Evolutionary conservation across 2,797 vertebrate species (phyloP).

Genomic region (Harpagifer antarcticus): DNA sequence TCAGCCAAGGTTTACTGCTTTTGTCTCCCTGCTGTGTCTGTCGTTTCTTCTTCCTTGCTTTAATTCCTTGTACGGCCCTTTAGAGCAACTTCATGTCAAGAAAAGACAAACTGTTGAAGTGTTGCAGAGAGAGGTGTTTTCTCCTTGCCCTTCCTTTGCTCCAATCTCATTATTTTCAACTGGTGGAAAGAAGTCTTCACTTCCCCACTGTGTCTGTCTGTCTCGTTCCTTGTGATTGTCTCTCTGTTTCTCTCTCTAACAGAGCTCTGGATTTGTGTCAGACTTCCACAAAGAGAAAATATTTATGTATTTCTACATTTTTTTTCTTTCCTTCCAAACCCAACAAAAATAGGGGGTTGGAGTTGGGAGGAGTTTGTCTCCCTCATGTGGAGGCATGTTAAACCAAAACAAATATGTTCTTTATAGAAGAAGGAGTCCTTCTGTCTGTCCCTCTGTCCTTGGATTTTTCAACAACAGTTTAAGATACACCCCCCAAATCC

Average conservation of each 20-base stretch:
- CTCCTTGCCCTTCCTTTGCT: constrained; percentile 34
- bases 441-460: too few species aligned
- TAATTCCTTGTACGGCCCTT: constrained; percentile 46
- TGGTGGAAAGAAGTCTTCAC: constrained; percentile 22
- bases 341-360: constrained; percentile 28
- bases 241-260: constrained; percentile 33
- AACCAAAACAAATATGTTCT: constrained; percentile 60
- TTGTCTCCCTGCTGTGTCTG: constrained; percentile 54
- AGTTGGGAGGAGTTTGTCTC: constrained; percentile 74
- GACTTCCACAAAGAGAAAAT: constrained; percentile 67
- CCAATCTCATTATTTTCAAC: constrained; percentile 34
- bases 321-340: constrained; percentile 39
- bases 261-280: constrained; percentile 45
- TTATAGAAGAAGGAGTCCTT: not conserved
- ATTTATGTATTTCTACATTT: constrained; percentile 68
- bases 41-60: constrained; percentile 32
- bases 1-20: constrained; percentile 59
- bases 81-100: constrained; percentile 63
- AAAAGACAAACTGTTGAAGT: constrained; percentile 61
- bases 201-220: constrained; percentile 16
- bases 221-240: not conserved
- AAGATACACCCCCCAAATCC: too few species aligned
- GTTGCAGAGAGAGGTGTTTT: constrained; percentile 51
- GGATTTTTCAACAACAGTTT: too few species aligned
- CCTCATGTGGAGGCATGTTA: constrained; percentile 78